Base-by-base conservation (phyloP, 2,113 vertebrate genomes). In the Sceloporus tristichus region DNA sequence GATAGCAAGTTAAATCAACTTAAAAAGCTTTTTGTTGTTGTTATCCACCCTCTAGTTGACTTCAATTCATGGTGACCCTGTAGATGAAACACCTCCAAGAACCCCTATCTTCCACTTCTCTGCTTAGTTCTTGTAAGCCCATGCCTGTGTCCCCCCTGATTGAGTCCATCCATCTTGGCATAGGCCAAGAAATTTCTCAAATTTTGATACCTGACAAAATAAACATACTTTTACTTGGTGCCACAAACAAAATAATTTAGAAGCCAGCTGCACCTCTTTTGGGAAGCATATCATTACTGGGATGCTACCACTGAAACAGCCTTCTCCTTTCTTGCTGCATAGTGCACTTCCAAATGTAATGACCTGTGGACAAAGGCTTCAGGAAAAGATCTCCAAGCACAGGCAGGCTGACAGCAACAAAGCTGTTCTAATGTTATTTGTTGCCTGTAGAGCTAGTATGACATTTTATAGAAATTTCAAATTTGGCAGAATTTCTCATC, bases 401-500 rank as follows among this genome's bases (percentile, higher is more conserved):
- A 40, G n/a, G 40, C 40, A 42, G 42, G 0, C 40, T 66, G 21
- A 21, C 40, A 65, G 11, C 48, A 59, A n/a, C 40, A 40, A 27
- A 23, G 14, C 38, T 42, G 53, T 48, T 48, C 19, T 82, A 74
- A 23, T 11, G 9, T 40, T 80, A 74, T 42, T 34, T 27, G 19
- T n/a, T 73, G 68, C 38, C 38, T 3, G 1, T 34, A 48, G 14
- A 65, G 54, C 5, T 42, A 53, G 71, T 40, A 85, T 62, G 21
- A 25, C 59, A 75, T 29, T 54, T 53, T n/a, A 76, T 59, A 40
- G 13, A 48, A 71, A 23, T 34, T 53, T 85, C 14, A 48, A 85
- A 77, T 66, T 85, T 78, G 56, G 27, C 14, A 79, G 25, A 78
- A 29, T 86, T 40, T 85, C 56, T 62, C 71, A 40, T 56, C 54